These are phyloP conservation scores for Eupithecia exiguata DNA, from an alignment of 2,888 invertebrate genomes.

Conservation along the genomic window DNA sequence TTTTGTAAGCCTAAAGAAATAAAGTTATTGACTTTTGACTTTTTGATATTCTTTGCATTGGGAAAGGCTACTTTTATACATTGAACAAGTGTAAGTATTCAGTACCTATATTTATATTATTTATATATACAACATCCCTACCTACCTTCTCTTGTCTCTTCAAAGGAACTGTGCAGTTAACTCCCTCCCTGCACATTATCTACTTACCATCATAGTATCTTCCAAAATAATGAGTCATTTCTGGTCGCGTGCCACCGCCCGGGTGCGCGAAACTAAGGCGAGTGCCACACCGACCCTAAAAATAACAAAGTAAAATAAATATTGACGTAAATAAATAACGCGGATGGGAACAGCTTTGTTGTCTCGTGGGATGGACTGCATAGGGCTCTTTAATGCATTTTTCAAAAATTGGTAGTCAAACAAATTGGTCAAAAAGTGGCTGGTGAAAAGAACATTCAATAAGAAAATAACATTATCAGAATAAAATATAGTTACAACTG, in stretches of 20 bases:
- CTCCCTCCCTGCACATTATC: slow-evolving; percentile 33
- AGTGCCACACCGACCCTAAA: slow-evolving; percentile 24
- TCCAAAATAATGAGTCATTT: slow-evolving; percentile 45
- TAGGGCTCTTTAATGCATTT: slow-evolving; percentile 30
- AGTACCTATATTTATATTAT: too few relatives aligned
- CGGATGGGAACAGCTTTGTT: slow-evolving; percentile 50
- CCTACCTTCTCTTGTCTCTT: neutral
- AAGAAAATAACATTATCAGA: too few relatives aligned
- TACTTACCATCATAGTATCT: slow-evolving; percentile 37
- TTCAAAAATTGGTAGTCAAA: neutral
- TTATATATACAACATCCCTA: too few relatives aligned
- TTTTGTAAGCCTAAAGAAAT: too few relatives aligned
- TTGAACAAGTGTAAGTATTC: too few relatives aligned
- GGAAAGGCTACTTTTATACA: too few relatives aligned
- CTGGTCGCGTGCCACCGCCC: slow-evolving; percentile 54
- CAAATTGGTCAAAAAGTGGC: too few relatives aligned
- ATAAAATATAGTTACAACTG: too few relatives aligned
- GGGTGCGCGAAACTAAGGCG: slow-evolving; percentile 41
- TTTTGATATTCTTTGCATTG: too few relatives aligned
- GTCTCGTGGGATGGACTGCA: slow-evolving; percentile 56
- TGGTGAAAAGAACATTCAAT: too few relatives aligned
- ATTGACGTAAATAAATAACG: slow-evolving; percentile 61
- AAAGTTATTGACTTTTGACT: too few relatives aligned
- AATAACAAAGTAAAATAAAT: slow-evolving; percentile 62
- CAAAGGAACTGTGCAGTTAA: neutral